Evolutionary conservation across 2,888 invertebrate genomes (phyloP).

Genomic region (Ophion ellenae): DNA sequence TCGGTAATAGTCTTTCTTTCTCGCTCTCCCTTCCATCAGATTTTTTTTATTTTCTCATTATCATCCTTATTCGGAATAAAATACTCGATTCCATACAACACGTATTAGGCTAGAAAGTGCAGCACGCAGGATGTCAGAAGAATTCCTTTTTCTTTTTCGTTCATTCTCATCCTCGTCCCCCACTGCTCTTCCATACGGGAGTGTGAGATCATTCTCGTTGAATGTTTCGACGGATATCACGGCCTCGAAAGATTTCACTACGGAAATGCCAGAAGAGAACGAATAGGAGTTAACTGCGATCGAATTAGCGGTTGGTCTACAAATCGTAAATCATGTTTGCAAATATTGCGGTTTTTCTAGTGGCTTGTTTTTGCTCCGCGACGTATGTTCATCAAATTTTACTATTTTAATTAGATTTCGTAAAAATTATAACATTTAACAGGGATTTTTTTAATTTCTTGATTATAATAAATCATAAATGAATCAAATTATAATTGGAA

Average conservation of each 20-base stretch:
- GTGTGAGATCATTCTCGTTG: conserved; percentile 10
- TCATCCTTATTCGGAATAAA: neutral
- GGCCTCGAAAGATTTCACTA: conserved; percentile 23
- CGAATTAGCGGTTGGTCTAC: neutral
- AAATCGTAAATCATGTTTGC: neutral
- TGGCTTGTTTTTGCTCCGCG: neutral
- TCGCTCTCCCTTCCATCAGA: neutral
- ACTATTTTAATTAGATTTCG: neutral
- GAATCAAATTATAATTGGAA: neutral
- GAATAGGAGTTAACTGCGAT: neutral
- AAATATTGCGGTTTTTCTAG: neutral
- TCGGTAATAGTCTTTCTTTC: conserved; percentile 23
- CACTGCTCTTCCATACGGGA: neutral
- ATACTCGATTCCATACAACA: neutral
- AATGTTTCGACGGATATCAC: conserved; percentile 20
- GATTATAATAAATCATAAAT: too few species aligned
- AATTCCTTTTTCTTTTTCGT: conserved; percentile 13
- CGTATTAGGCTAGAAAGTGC: conserved; percentile 42
- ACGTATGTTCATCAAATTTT: neutral
- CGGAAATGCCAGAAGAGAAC: conserved; percentile 7
- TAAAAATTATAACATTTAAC: neutral
- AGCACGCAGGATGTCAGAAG: conserved; percentile 6
- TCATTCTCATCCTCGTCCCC: neutral
- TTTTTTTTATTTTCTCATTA: neutral
- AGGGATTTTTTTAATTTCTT: neutral